A percentile compares a stretch with the other conserved stretches of the same genome.
Evolutionary conservation across 1,140 invertebrate species (phyloP).

Genomic region (Cryptotermes secundus): DNA sequence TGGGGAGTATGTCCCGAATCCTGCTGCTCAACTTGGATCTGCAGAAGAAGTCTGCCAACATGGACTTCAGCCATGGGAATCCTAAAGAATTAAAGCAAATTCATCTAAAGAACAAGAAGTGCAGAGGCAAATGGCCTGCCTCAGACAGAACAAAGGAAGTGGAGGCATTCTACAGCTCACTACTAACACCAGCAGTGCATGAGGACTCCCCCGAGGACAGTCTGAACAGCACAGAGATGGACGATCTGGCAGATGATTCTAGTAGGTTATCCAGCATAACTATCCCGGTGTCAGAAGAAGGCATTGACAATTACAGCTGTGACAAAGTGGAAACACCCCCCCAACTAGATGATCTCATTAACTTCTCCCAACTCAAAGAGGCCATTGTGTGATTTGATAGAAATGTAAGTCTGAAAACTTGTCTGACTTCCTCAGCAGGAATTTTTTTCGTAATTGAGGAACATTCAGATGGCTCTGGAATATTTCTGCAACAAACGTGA

Average conservation of each 20-base stretch:
- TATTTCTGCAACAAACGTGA: not conserved
- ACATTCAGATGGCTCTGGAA: not conserved
- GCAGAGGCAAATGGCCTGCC: not conserved
- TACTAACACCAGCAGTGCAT: constrained; percentile 37
- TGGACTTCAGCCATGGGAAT: constrained; percentile 22
- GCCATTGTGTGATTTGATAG: not conserved
- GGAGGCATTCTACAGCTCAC: constrained; percentile 50
- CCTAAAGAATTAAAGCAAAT: not conserved
- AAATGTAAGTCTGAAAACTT: not conserved
- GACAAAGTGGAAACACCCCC: not conserved
- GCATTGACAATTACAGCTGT: not conserved
- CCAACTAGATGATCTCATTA: not conserved
- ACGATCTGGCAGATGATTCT: not conserved
- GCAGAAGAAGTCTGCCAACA: constrained; percentile 34
- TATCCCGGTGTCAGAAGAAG: not conserved
- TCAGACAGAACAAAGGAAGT: constrained; percentile 41
- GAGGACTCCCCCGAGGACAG: constrained; percentile 42
- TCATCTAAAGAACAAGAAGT: constrained; percentile 39
- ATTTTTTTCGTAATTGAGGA: not conserved
- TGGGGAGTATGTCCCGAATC: constrained; percentile 50
- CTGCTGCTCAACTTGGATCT: constrained; percentile 44
- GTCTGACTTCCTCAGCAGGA: not conserved
- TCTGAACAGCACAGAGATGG: constrained; percentile 41
- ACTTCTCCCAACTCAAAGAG: not conserved
- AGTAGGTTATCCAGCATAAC: no score